phyloP scores from a whole-genome alignment of 2,797 vertebrate species.

The Chromis chromis region DNA sequence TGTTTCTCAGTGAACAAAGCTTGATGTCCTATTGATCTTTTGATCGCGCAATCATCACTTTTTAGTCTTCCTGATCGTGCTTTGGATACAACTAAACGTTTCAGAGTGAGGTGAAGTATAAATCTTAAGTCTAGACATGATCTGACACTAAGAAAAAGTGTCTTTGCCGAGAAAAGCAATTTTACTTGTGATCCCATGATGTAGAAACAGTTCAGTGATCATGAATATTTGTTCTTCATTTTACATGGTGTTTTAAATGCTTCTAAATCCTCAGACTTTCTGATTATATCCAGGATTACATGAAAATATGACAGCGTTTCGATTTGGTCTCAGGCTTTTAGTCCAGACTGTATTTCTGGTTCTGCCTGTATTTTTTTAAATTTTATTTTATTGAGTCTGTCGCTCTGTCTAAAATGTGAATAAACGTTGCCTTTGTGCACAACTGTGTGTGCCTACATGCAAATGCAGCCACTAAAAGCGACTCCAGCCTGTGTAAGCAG shows the following conservation, averaged over 20 bases:
- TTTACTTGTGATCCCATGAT: background rate
- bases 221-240: too few relatives aligned
- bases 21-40: background rate
- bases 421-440: background rate
- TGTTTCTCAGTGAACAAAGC: background rate
- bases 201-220: too few relatives aligned
- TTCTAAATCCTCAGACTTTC: too few relatives aligned
- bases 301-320: background rate
- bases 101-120: background rate
- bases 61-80: background rate
- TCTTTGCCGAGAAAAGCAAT: background rate
- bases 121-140: background rate
- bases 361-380: background rate
- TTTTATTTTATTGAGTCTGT: background rate
- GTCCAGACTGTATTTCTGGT: too few relatives aligned
- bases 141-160: background rate
- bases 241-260: too few relatives aligned
- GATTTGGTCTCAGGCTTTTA: background rate
- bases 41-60: background rate
- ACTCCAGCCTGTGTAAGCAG: background rate
- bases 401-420: background rate
- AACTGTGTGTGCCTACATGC: background rate
- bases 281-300: background rate
- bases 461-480: conserved; percentile 16
- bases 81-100: background rate